Evolutionary conservation across 2,113 vertebrate species (phyloP).

Genomic region (Triplophysa tibetana): DNA sequence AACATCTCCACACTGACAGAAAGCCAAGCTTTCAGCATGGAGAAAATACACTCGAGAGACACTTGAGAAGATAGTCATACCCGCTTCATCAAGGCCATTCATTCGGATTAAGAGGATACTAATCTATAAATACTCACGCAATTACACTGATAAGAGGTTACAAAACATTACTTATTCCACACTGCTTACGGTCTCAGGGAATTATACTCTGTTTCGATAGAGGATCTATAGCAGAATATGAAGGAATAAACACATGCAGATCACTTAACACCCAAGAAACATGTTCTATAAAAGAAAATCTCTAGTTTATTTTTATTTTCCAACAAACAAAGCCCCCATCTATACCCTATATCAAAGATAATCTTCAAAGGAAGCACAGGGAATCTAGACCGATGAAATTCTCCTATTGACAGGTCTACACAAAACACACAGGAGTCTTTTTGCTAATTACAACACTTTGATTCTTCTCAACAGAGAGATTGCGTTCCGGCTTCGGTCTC

Average conservation of each 20-base stretch:
- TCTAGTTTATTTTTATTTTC: conserved; percentile 1
- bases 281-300: neutral
- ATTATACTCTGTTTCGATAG: neutral
- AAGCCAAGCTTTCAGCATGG: neutral
- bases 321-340: conserved; percentile 4
- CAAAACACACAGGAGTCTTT: neutral
- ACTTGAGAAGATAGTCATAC: neutral
- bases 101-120: conserved; percentile 10
- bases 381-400: conserved; percentile 29
- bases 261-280: conserved; percentile 4
- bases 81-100: conserved; percentile 27
- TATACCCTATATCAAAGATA: conserved; percentile 28
- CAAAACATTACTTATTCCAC: conserved; percentile 8
- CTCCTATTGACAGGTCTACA: conserved; percentile 22
- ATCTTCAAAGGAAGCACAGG: conserved; percentile 23
- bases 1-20: conserved; percentile 4
- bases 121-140: conserved; percentile 5
- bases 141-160: neutral
- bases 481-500: too few species aligned
- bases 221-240: neutral
- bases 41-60: conserved; percentile 13
- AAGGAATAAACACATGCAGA: neutral
- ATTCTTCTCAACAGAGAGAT: conserved; percentile 14
- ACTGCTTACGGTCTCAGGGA: neutral
- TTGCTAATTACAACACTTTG: conserved; percentile 14